A percentile compares a stretch with the other conserved stretches of the same genome.
Conservation (phyloP, 1,140 invertebrate genomes). For the Pseudomyrmex concolor region DNA sequence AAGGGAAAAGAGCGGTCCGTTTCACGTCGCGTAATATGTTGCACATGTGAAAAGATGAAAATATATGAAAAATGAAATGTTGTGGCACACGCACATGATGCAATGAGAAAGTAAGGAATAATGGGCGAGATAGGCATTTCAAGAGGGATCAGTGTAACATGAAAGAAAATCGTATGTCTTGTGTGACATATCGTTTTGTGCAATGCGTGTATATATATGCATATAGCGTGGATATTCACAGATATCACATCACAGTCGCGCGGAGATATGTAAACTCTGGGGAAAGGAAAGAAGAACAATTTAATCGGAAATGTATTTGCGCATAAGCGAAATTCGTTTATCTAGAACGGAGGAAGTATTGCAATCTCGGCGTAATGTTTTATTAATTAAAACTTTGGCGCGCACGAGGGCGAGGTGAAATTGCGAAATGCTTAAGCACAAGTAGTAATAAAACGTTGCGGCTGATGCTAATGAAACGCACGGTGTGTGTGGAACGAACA, state of each 20-base stretch:
- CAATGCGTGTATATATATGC: neutral
- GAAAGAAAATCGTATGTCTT: conserved; percentile 51
- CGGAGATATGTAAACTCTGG: neutral
- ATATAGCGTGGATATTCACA: conserved; percentile 2
- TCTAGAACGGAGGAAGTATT: conserved; percentile 10
- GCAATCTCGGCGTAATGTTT: conserved; percentile 50
- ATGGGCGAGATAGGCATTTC: conserved; percentile 35
- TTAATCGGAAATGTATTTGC: conserved; percentile 33
- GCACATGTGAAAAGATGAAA: conserved; percentile 7
- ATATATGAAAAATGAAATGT: conserved; percentile 32
- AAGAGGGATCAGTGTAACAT: conserved; percentile 35
- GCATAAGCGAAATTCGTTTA: conserved; percentile 34
- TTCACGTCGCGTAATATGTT: conserved; percentile 10
- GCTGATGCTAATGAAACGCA: conserved; percentile 59
- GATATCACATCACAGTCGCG: too few species aligned
- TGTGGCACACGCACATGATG: neutral
- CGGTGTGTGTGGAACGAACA: conserved; percentile 31
- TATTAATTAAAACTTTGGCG: conserved; percentile 58
- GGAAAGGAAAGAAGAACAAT: neutral
- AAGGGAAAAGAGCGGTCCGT: neutral
- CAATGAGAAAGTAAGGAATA: conserved; percentile 41
- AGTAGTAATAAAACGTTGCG: conserved; percentile 58
- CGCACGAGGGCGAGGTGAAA: neutral
- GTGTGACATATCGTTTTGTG: conserved; percentile 33
- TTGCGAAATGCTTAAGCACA: conserved; percentile 56